Evolutionary conservation across 2,797 vertebrate genomes (phyloP).

Genomic region (Labeo calbasu): DNA sequence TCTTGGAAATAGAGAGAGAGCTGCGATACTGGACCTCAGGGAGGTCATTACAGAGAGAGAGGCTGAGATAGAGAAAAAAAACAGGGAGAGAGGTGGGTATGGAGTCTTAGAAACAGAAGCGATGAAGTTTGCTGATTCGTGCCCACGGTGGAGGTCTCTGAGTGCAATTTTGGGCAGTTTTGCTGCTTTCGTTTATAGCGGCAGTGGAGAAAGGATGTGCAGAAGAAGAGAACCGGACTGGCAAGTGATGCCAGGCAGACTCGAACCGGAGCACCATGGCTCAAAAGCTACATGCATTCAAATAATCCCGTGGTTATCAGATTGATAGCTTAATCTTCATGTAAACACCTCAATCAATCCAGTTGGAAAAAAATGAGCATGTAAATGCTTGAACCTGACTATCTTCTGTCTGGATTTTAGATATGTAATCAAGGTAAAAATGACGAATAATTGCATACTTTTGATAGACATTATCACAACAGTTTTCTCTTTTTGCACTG

Average conservation of each 20-base stretch:
- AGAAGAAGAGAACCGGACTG: background rate
- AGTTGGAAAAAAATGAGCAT: background rate
- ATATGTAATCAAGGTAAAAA: background rate
- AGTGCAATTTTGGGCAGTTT: background rate
- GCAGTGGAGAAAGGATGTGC: background rate
- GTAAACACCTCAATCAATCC: background rate
- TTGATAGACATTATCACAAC: background rate
- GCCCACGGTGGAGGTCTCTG: background rate
- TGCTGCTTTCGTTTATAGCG: background rate
- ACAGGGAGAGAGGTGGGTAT: slow-evolving; percentile 16
- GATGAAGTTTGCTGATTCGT: slow-evolving; percentile 30
- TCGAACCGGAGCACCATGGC: background rate
- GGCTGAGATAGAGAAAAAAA: slow-evolving; percentile 54
- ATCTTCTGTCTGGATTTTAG: background rate
- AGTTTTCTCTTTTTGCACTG: background rate
- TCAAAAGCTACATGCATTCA: background rate
- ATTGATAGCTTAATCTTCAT: slow-evolving; percentile 3
- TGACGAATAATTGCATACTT: background rate
- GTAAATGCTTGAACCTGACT: background rate
- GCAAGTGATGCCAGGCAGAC: background rate
- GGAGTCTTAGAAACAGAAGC: slow-evolving; percentile 27
- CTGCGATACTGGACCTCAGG: slow-evolving; percentile 73
- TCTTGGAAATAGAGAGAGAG: slow-evolving; percentile 66
- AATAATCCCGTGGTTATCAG: background rate
- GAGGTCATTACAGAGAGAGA: slow-evolving; percentile 73